These are phyloP conservation scores for Muscidifurax raptorellus DNA, from an alignment of 1,140 invertebrate species.

Conservation along the genomic window DNA sequence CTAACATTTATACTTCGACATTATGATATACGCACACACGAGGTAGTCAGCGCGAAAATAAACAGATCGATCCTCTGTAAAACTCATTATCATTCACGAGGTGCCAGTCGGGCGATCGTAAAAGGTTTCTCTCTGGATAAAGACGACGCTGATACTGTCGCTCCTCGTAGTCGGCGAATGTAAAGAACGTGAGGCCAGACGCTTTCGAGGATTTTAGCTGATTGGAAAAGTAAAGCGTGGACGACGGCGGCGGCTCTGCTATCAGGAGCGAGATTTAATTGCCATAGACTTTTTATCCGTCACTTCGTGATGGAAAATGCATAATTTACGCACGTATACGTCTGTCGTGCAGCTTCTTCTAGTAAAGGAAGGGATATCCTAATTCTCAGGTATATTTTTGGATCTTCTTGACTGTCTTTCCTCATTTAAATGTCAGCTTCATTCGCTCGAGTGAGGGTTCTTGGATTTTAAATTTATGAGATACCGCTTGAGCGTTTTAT, in stretches of 20 bases:
- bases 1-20: no score
- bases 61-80: background rate
- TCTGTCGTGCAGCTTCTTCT: background rate
- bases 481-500: background rate
- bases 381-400: background rate
- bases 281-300: background rate
- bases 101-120: background rate
- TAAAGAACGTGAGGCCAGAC: background rate
- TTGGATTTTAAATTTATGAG: background rate
- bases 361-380: background rate
- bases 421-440: background rate
- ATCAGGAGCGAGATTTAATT: background rate
- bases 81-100: conserved; percentile 8
- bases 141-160: background rate
- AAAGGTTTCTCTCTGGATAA: background rate
- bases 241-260: no score
- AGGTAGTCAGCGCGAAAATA: background rate
- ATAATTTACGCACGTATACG: background rate
- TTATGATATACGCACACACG: background rate
- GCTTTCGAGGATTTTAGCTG: conserved; percentile 6
- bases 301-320: background rate
- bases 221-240: background rate
- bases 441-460: background rate
- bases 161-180: background rate
- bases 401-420: background rate